A percentile compares a stretch with the other conserved stretches of the same genome.
phyloP scores from a whole-genome alignment of 2,888 invertebrate species.

The Zaprionus obscuricornis region DNA sequence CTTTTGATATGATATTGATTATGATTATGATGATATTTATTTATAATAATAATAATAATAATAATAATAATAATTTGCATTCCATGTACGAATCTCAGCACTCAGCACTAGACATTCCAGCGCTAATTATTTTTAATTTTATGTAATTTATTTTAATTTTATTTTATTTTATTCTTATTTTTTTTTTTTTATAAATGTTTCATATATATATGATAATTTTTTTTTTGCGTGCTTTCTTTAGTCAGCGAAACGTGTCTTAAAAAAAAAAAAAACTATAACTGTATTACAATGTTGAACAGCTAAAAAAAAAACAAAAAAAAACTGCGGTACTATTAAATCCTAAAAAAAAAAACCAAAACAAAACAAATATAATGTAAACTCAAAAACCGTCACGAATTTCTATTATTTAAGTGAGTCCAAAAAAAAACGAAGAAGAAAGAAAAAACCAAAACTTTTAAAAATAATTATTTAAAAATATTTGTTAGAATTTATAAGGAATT shows the following conservation, averaged over 20 bases:
- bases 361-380: constrained; percentile 26
- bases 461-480: no score
- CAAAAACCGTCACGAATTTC: constrained; percentile 70
- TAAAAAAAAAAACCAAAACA: constrained; percentile 29
- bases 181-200: not conserved
- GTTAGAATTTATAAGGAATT: no score
- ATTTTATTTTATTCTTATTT: no score
- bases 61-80: no score
- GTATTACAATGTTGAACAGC: constrained; percentile 67
- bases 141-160: constrained; percentile 45
- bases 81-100: constrained; percentile 36
- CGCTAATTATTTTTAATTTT: constrained; percentile 25
- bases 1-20: no score
- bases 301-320: constrained; percentile 14
- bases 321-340: constrained; percentile 54
- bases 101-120: constrained; percentile 50
- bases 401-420: constrained; percentile 41
- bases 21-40: no score
- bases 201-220: not conserved
- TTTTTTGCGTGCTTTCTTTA: constrained; percentile 43
- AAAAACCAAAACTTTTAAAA: no score
- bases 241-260: constrained; percentile 70
- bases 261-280: constrained; percentile 26
- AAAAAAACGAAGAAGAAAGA: no score
- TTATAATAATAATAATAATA: no score